These are phyloP conservation scores for Eupeodes luniger DNA, from an alignment of 2,888 invertebrate species.

Conservation along the genomic window DNA sequence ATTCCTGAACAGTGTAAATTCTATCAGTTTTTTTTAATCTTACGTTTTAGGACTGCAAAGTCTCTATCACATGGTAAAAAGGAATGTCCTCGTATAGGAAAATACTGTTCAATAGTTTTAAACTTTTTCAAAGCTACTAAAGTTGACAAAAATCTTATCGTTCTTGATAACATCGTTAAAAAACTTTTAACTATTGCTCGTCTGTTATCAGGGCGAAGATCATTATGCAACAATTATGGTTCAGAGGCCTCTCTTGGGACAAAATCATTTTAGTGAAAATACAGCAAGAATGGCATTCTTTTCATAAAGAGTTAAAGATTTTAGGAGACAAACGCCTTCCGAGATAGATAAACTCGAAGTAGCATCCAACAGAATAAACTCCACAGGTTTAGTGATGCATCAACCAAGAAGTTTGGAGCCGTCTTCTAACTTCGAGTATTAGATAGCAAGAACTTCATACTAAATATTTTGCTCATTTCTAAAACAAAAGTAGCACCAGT, in stretches of 20 bases:
- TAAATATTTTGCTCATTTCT: too few relatives aligned
- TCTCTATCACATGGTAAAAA: too few relatives aligned
- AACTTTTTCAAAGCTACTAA: too few relatives aligned
- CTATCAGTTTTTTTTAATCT: too few relatives aligned
- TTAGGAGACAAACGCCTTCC: neutral
- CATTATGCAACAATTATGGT: neutral
- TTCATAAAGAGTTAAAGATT: neutral
- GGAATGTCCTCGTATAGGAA: too few relatives aligned
- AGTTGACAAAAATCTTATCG: too few relatives aligned
- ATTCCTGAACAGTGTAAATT: too few relatives aligned
- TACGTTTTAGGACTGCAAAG: too few relatives aligned
- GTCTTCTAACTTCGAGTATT: neutral
- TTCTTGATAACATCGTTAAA: neutral
- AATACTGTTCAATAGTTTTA: too few relatives aligned
- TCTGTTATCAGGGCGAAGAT: neutral
- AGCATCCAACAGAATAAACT: neutral
- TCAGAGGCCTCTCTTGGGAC: neutral
- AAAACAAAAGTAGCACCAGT: too few relatives aligned
- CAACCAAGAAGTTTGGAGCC: constrained; percentile 11
- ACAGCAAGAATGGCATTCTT: neutral
- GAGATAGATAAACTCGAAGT: neutral
- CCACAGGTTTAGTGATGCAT: constrained; percentile 25
- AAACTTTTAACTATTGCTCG: constrained; percentile 16
- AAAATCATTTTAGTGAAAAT: neutral
- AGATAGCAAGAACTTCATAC: too few relatives aligned